phyloP scores from a whole-genome alignment of 2,888 invertebrate species.

The Anoplius nigerrimus region DNA sequence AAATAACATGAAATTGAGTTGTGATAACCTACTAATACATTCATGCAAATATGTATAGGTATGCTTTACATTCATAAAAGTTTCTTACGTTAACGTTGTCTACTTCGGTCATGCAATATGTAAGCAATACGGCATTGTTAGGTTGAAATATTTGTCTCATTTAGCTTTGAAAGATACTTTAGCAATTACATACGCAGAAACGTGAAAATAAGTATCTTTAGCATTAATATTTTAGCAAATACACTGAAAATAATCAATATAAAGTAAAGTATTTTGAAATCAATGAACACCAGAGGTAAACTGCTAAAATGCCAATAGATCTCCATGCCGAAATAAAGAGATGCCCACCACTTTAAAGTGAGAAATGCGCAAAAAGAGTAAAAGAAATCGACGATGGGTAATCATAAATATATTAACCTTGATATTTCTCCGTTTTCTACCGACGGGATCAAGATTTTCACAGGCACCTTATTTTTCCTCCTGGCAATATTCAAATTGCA shows the following conservation, averaged over 20 bases:
- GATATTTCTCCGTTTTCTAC: conserved; percentile 68
- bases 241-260: too few species aligned
- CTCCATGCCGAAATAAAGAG: conserved; percentile 37
- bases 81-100: too few species aligned
- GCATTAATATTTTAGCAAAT: background rate
- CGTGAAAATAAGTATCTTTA: too few species aligned
- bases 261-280: background rate
- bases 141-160: too few species aligned
- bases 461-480: conserved; percentile 74
- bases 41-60: too few species aligned
- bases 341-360: conserved; percentile 21
- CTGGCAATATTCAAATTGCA: conserved; percentile 66
- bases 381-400: conserved; percentile 49
- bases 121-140: too few species aligned
- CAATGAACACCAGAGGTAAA: background rate
- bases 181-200: too few species aligned
- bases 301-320: conserved; percentile 22
- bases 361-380: conserved; percentile 25
- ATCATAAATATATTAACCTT: conserved; percentile 68
- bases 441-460: conserved; percentile 72
- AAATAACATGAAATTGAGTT: too few species aligned
- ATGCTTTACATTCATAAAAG: too few species aligned
- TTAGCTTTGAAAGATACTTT: too few species aligned
- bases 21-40: too few species aligned
- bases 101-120: too few species aligned